Evolutionary conservation across 2,797 vertebrate species (phyloP).

Genomic region (Spinus pinus): DNA sequence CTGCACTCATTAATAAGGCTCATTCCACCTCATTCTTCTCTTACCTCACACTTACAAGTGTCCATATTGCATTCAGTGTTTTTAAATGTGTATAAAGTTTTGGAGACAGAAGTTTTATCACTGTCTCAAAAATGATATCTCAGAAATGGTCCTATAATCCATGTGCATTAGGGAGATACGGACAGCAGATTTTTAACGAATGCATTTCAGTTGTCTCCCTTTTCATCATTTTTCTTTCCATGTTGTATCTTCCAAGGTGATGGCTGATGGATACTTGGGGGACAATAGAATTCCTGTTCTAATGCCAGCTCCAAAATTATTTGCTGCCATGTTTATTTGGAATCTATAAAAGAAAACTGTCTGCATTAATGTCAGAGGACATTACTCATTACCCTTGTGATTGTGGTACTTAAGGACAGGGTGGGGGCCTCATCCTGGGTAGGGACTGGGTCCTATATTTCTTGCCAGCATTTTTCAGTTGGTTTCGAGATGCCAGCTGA

Average conservation of each 20-base stretch:
- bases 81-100: neutral
- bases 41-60: neutral
- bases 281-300: neutral
- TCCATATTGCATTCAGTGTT: neutral
- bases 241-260: neutral
- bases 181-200: neutral
- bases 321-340: neutral
- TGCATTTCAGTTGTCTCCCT: neutral
- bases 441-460: neutral
- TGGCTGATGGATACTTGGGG: neutral
- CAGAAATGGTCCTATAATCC: neutral
- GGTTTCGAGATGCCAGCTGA: neutral
- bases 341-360: neutral
- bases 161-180: neutral
- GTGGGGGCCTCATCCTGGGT: neutral
- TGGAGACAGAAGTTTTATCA: neutral
- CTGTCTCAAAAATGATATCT: neutral
- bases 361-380: neutral
- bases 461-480: neutral
- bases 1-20: neutral
- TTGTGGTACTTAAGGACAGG: neutral
- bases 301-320: neutral
- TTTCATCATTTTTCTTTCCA: neutral
- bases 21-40: neutral
- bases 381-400: neutral